Conservation (phyloP, 2,113 vertebrate species). For the Vicugna pacos region DNA sequence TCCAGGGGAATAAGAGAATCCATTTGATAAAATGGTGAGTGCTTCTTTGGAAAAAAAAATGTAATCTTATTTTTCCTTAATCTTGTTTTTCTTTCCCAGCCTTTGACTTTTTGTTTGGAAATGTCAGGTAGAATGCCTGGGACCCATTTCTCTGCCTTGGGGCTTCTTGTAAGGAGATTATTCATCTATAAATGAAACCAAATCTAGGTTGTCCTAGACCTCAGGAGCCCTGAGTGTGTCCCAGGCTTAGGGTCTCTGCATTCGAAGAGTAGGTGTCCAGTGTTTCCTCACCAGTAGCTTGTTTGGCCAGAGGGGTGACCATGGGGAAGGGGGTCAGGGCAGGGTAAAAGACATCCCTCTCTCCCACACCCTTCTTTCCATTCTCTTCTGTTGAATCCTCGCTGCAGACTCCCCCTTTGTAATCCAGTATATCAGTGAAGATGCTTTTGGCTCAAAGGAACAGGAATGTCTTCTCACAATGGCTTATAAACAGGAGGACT, state of each 20-base stretch:
- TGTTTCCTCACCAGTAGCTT: not conserved
- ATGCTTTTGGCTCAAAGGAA: not conserved
- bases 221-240: not conserved
- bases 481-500: not conserved
- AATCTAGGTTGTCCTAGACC: not conserved
- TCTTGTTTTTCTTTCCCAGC: not conserved
- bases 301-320: not conserved
- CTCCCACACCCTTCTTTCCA: not conserved
- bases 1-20: conserved; percentile 99
- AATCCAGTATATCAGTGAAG: not conserved
- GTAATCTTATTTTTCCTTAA: not conserved
- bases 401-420: not conserved
- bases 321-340: not conserved
- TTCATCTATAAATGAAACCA: not conserved
- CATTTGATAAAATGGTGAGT: conserved; percentile 98
- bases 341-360: not conserved
- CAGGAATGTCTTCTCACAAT: not conserved
- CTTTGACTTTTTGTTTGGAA: conserved; percentile 39
- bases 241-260: not conserved
- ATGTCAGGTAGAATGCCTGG: not conserved
- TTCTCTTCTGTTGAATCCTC: not conserved
- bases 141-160: not conserved
- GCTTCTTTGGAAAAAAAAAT: not conserved
- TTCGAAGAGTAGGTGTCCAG: not conserved
- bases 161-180: conserved; percentile 26